phyloP scores from a whole-genome alignment of 2,113 vertebrate genomes.

The Raphicerus campestris region DNA sequence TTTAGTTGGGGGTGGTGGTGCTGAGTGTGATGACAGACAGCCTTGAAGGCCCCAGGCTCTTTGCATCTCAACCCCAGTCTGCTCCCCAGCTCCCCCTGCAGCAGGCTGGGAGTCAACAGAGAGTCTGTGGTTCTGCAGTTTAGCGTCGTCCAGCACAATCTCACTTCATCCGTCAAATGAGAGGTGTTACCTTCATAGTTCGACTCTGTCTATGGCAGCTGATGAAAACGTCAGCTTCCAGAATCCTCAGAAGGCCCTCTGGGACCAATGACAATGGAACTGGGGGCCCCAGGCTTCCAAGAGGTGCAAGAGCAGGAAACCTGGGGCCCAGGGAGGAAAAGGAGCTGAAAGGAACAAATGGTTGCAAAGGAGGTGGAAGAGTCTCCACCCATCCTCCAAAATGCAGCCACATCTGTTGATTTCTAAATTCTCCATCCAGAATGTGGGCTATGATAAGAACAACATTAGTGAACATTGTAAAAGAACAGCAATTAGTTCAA shows the following conservation, averaged over 20 bases:
- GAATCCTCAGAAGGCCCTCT: neutral
- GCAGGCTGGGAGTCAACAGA: neutral
- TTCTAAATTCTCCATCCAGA: neutral
- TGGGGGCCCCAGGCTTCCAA: neutral
- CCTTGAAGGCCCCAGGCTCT: neutral
- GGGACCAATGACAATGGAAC: neutral
- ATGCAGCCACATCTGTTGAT: too few relatives aligned
- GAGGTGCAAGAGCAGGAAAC: neutral
- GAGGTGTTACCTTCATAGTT: neutral
- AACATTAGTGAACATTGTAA: neutral
- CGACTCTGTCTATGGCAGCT: neutral
- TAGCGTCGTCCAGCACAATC: neutral
- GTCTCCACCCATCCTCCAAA: neutral
- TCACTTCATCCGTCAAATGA: neutral
- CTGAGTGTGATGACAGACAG: neutral
- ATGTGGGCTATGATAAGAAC: neutral
- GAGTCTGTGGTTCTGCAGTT: neutral
- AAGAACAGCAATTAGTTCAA: neutral
- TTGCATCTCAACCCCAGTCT: neutral
- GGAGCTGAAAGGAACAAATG: neutral
- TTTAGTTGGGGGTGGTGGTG: accelerated
- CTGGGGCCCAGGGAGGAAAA: neutral
- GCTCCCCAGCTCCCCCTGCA: neutral
- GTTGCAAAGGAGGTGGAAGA: neutral
- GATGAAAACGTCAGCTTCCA: neutral